Base-by-base conservation (phyloP, 1,140 invertebrate genomes). In the Danaus melanippus region DNA sequence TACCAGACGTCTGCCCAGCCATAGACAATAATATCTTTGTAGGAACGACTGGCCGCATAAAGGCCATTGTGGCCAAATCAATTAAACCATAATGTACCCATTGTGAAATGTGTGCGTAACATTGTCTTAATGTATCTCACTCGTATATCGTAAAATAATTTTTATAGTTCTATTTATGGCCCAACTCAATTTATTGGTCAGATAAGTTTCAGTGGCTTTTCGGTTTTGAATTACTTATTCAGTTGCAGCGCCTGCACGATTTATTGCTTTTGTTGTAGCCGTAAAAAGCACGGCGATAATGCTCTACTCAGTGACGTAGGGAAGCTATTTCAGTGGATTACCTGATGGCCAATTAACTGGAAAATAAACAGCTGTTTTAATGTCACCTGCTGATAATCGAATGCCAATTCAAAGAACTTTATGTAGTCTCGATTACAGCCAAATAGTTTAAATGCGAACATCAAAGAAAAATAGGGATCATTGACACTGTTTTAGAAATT, bases 1-100 rank as follows among this genome's bases (percentile, higher is more conserved):
- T 83, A 71, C 74, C 83, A 86, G 83, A 84, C 83, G 83, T 84
- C 82, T 82, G 80, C 71, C 66, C 53, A 53, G 64, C 62, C 67
- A 80, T 79, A 85, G 77, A 85, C 80, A 86, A 83, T 83, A 75
- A 74, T 73, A 79, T 77, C 80, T 75, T 82, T 85, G 80, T 85
- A 64, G 65, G 60, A 67, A 67, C 68, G 66, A 74, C 69, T 65
- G 69, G 66, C 67, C 69, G 66, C 61, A 85, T 76, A 85, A 85
- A 77, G 80, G 56, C 58, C 75, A 85, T 85, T 85, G 82, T 85
- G 69, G 74, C 66, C 73, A 70, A 76, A 84, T 84, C 82, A 84
- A 85, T 85, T 85, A 85, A 68, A 64, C 70, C 71, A 84, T 84
- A 84, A 85, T 82, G 82, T 83, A 55, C 45, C 67, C 80, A 82